Evolutionary conservation across 2,797 vertebrate genomes (phyloP), one percentile per base, ranked within the genome.

Genomic region (Mormyrops attenuatus): DNA sequence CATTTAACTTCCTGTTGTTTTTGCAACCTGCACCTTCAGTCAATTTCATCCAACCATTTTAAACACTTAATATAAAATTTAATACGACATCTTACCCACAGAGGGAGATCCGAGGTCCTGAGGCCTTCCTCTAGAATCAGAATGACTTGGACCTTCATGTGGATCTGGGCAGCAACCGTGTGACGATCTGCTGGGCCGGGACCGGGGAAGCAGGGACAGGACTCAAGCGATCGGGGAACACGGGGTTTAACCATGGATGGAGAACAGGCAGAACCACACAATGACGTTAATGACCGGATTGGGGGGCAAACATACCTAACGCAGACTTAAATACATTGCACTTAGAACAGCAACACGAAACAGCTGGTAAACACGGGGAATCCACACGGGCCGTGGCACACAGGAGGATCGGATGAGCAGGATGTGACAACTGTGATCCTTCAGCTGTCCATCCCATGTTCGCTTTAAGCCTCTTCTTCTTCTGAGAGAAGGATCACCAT

Each of bases 1-100:
- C 41, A 3, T 49, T 84, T 60, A 60, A 60, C 20, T 60, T 60
- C n/a, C 55, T 84, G 41, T 49, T 1, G 41, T 47, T 47, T 84
- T 84, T 84, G 7, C 80, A 49, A 84, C 80, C 80, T 84, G 80
- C 80, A 84, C 80, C 80, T 84, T 84, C 80, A 47, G 41, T 84
- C 41, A 84, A 44, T 84, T 84, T 49, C 80, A 84, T 84, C 38
- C 38, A 82, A 22, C 4, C 52, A 53, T 15, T 53, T 53, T 53
- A 53, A 53, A 15, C 52, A 53, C 15, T 15, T 52, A 82, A 82
- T 82, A 82, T 44, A 82, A 20, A 41, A n/a, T 84, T 84, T 84
- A 47, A 84, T 9, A 22, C n/a, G 41, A 49, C 73, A 44, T 84
- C 80, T 44, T 84, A 84, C 80, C 80, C 80, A 20, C 80, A 84